These are phyloP conservation scores for Hippopotamyrus pictus DNA, from an alignment of 2,797 vertebrate genomes.

Conservation along the genomic window DNA sequence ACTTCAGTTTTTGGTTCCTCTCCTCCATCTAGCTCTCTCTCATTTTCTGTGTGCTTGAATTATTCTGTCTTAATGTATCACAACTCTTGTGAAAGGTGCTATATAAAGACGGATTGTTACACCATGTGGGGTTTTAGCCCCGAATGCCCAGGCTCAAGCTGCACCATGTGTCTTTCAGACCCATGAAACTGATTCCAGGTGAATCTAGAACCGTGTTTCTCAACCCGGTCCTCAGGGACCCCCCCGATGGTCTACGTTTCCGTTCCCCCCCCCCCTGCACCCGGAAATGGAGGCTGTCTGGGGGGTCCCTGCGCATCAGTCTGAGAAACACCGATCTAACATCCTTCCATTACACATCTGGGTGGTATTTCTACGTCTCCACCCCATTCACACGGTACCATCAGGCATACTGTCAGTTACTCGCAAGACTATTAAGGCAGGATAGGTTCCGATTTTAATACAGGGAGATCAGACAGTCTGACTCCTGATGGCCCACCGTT, in stretches of 20 bases:
- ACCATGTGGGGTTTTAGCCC: background rate
- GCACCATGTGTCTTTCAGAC: background rate
- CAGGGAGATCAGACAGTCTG: background rate
- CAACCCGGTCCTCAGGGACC: background rate
- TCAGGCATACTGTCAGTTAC: background rate
- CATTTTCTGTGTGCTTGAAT: background rate
- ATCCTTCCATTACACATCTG: background rate
- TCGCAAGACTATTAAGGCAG: background rate
- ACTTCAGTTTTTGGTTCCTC: background rate
- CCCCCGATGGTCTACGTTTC: background rate
- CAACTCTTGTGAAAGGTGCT: no score
- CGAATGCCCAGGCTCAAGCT: background rate
- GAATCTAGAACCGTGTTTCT: background rate
- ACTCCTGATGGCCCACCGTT: background rate
- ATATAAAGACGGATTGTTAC: background rate
- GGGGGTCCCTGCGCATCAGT: background rate
- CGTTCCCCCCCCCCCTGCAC: no score
- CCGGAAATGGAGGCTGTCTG: background rate
- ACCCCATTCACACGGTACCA: background rate
- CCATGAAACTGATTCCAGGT: background rate
- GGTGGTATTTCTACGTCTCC: background rate
- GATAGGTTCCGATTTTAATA: background rate
- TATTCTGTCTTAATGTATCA: background rate
- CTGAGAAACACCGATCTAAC: background rate
- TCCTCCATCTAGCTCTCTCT: background rate